phyloP scores from a whole-genome alignment of 2,113 vertebrate genomes.

The Origma solitaria region DNA sequence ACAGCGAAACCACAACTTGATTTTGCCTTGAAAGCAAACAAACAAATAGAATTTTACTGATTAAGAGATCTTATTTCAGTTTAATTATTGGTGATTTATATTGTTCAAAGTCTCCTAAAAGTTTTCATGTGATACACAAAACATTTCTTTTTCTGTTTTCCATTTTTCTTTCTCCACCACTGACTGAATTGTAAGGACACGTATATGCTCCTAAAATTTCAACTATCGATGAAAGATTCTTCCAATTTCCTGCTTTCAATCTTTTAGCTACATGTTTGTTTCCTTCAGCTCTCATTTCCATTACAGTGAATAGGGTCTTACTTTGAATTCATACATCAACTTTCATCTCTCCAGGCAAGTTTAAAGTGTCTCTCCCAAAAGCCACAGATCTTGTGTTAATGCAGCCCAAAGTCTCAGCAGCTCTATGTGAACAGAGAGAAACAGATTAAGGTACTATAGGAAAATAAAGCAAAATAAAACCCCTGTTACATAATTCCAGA shows the following conservation, averaged over 20 bases:
- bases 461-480: neutral
- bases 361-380: neutral
- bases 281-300: neutral
- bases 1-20: neutral
- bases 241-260: neutral
- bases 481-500: neutral
- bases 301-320: neutral
- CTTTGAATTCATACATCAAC: neutral
- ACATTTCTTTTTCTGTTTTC: neutral
- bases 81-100: neutral
- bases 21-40: neutral
- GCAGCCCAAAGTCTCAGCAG: neutral
- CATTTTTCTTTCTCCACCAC: neutral
- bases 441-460: neutral
- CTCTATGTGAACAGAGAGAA: neutral
- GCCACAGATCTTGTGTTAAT: neutral
- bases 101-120: neutral
- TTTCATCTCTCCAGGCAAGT: neutral
- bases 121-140: neutral
- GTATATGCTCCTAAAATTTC: neutral
- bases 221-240: neutral
- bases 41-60: neutral
- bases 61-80: neutral
- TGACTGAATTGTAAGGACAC: neutral
- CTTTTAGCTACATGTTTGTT: neutral